Base-by-base conservation (phyloP, 2,797 vertebrate species). In the Spinus olivaceus region DNA sequence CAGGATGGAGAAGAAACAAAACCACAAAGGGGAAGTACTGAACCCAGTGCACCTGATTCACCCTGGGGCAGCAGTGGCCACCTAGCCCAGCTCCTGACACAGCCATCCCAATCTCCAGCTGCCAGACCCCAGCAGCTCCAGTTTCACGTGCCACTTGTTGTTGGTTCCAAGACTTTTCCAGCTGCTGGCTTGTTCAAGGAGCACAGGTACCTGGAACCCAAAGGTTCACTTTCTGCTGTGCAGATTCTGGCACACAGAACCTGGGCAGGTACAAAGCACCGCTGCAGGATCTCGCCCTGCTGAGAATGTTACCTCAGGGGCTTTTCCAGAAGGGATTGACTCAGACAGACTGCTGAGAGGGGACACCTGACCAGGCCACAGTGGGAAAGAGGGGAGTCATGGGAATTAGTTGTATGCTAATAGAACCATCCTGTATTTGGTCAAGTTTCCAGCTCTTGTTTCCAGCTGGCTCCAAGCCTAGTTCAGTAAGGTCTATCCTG, bases 131-230 rank as follows among this genome's bases (percentile, higher is more conserved):
- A 12, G 13, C 41, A 71, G 20, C 2, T 14, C 15, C 37, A 7
- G 46, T 6, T n/a, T 15, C 3, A 6, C 1, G 23, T 10, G 27
- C 15, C 8, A 2, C 1, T 10, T 4, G 8, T 30, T 56, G 10
- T 1, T 59, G 50, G 7, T 7, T 39, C 6, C 0, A 4, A 33
- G 53, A 18, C 3, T 0, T 19, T 64, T 47, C 39, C 30, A n/a
- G 44, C 7, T n/a, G 64, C 49, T 12, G 70, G 50, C 46, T 70
- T 18, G 2, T 1, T 9, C 6, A 6, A 18, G 30, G 51, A 50
- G 65, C 0, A 0, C 33, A 15, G 41, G 20, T 4, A 24, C 21
- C 63, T 47, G 3, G 0, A 64, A 25, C 32, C 9, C 71, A 30
- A 27, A 54, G 42, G 24, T 6, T 2, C 46, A 33, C 14, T 28